These are phyloP conservation scores for Drosophila nigrodunni DNA, from an alignment of 1,140 invertebrate genomes.

Conservation along the genomic window DNA sequence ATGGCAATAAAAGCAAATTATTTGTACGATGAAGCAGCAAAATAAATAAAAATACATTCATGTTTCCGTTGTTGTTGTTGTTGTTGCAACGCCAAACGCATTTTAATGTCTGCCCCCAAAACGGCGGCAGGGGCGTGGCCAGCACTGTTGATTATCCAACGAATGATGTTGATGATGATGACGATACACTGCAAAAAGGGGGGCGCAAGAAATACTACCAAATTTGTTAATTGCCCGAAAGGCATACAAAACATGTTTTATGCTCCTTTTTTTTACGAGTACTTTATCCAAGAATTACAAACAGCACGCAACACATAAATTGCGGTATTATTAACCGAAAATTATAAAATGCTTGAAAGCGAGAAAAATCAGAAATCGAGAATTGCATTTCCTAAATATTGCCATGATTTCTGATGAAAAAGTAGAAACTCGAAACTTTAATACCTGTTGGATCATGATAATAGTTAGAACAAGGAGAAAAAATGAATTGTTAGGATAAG, in stretches of 20 bases:
- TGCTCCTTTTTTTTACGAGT: slow-evolving; percentile 1
- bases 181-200: slow-evolving; percentile 5
- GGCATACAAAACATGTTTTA: slow-evolving; percentile 12
- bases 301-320: slow-evolving; percentile 25
- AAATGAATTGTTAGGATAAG: too few relatives aligned
- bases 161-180: slow-evolving; percentile 33
- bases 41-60: slow-evolving; percentile 80
- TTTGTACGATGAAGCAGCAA: slow-evolving; percentile 76
- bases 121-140: slow-evolving; percentile 53
- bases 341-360: neutral
- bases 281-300: slow-evolving; percentile 20
- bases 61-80: slow-evolving; percentile 31
- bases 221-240: slow-evolving; percentile 53
- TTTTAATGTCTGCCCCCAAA: slow-evolving; percentile 62
- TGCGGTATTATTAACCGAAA: slow-evolving; percentile 12
- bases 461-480: too few relatives aligned
- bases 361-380: neutral
- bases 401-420: neutral
- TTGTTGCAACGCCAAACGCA: slow-evolving; percentile 59
- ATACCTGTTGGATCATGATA: too few relatives aligned
- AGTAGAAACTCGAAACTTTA: too few relatives aligned
- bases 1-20: slow-evolving; percentile 79
- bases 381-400: neutral
- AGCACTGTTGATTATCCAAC: slow-evolving; percentile 54
- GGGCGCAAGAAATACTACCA: slow-evolving; percentile 38